These are phyloP conservation scores for Maniola jurtina DNA, from an alignment of 1,140 invertebrate species.

Conservation along the genomic window DNA sequence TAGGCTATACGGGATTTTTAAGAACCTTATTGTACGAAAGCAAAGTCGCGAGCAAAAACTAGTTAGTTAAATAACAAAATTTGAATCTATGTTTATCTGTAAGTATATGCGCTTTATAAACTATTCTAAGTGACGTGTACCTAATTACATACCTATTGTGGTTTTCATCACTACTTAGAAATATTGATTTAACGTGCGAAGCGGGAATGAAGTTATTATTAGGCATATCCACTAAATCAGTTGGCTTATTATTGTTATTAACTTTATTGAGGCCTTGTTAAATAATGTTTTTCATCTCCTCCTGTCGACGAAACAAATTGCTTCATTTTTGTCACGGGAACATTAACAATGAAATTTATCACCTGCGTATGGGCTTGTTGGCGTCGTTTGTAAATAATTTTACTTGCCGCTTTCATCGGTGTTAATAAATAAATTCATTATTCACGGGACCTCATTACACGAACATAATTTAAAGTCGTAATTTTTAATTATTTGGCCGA, in stretches of 20 bases:
- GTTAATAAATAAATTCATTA: conserved; percentile 31
- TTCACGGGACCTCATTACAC: conserved; percentile 19
- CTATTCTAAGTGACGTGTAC: too few relatives aligned
- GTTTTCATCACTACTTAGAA: too few relatives aligned
- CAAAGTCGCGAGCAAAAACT: too few relatives aligned
- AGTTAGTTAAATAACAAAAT: too few relatives aligned
- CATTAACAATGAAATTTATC: conserved; percentile 66
- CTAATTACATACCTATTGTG: too few relatives aligned
- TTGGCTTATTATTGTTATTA: background rate
- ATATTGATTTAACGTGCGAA: too few relatives aligned
- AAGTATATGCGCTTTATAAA: too few relatives aligned
- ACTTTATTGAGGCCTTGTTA: conserved; percentile 58
- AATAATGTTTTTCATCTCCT: conserved; percentile 75
- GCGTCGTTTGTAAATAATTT: conserved; percentile 37
- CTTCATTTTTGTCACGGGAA: conserved; percentile 62
- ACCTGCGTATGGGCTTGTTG: conserved; percentile 51
- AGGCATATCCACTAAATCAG: too few relatives aligned
- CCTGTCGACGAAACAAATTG: conserved; percentile 66
- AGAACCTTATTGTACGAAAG: too few relatives aligned
- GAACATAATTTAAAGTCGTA: conserved; percentile 14
- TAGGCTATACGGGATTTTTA: too few relatives aligned
- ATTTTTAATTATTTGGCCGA: conserved; percentile 11
- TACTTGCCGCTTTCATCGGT: conserved; percentile 29
- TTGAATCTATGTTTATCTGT: too few relatives aligned
- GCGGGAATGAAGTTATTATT: too few relatives aligned